A percentile compares a stretch with the other conserved stretches of the same genome.
phyloP scores from a whole-genome alignment of 2,888 invertebrate genomes.

The Mechanitis mazaeus region DNA sequence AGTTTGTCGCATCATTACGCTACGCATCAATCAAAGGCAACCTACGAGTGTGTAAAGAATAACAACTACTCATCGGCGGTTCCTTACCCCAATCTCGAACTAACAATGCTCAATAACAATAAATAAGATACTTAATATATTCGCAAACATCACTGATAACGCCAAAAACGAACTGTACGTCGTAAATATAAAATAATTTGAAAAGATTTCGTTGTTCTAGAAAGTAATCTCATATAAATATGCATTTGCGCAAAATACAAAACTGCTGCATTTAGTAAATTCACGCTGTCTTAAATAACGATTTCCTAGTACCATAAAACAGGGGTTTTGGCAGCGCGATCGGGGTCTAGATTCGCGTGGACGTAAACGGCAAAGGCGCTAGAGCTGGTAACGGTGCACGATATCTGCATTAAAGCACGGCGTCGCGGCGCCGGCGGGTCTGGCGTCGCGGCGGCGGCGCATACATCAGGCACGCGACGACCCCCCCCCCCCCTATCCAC shows the following conservation, averaged over 20 bases:
- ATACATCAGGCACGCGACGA: conserved; percentile 72
- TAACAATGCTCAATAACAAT: too few species aligned
- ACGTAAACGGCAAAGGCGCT: conserved; percentile 45
- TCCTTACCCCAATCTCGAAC: not conserved
- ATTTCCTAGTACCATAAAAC: conserved; percentile 30
- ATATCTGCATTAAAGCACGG: conserved; percentile 71
- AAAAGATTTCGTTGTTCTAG: not conserved
- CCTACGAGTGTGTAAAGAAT: conserved; percentile 24
- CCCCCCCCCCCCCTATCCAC: conserved; percentile 28
- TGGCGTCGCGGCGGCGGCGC: conserved; percentile 72
- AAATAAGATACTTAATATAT: not conserved
- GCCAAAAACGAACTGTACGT: not conserved
- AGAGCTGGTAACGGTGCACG: conserved; percentile 56
- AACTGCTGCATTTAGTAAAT: conserved; percentile 8
- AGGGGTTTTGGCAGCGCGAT: conserved; percentile 28
- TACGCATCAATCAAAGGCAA: conserved; percentile 68
- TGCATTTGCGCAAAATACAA: conserved; percentile 7
- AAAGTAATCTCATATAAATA: conserved; percentile 4
- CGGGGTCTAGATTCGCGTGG: conserved; percentile 42
- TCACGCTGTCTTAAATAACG: conserved; percentile 27
- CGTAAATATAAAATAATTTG: not conserved
- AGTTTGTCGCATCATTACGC: conserved; percentile 73
- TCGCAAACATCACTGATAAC: not conserved
- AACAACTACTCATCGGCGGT: conserved; percentile 13
- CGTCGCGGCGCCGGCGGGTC: conserved; percentile 71